Conservation (phyloP, 2,113 vertebrate species). For the Gymnocephalus cernua region DNA sequence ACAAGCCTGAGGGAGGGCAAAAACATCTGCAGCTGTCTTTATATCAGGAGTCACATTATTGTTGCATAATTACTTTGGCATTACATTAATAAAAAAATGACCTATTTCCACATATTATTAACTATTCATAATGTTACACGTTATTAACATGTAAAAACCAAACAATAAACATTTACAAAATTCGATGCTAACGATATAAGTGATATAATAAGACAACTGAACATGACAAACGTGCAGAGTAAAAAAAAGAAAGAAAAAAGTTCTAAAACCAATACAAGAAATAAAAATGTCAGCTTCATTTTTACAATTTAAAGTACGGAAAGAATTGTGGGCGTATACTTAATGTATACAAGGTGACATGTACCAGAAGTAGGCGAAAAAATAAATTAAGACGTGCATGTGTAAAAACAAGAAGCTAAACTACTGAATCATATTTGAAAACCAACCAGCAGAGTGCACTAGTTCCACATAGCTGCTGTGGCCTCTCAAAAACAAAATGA, state of each 20-base stretch:
- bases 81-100: not conserved
- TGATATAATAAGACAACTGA: not conserved
- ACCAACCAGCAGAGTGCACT: conserved; percentile 56
- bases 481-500: fast-evolving
- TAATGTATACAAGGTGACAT: not conserved
- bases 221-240: not conserved
- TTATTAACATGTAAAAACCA: not conserved
- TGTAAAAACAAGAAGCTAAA: not conserved
- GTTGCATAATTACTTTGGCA: not conserved
- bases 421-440: not conserved
- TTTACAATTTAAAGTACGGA: not conserved
- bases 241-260: not conserved
- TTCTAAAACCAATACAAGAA: not conserved
- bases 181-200: not conserved
- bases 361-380: not conserved
- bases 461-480: not conserved
- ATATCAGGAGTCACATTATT: not conserved
- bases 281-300: not conserved
- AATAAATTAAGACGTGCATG: not conserved
- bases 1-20: conserved; percentile 17
- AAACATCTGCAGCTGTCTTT: not conserved
- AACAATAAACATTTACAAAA: no score
- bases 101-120: not conserved
- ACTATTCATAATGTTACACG: not conserved
- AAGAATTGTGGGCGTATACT: not conserved